Base-by-base conservation (phyloP, 2,888 invertebrate genomes). In the Morpho achilles region DNA sequence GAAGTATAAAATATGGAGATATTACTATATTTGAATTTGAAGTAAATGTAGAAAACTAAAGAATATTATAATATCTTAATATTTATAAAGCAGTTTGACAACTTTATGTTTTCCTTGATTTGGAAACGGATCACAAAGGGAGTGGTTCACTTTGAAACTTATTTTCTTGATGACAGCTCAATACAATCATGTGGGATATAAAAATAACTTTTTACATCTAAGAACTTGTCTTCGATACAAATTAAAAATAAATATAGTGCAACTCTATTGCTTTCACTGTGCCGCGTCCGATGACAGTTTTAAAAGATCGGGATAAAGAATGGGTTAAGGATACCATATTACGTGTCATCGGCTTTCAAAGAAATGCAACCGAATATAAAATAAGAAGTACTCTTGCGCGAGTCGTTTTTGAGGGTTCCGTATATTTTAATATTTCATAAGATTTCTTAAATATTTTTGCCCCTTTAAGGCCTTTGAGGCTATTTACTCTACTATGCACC, bases 241-340 rank as follows among this genome's bases (percentile, higher is more conserved):
- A 48, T 47, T 22, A 41, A 40, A 54, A 47, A 45, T 10, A 39
- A 43, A 40, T 39, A 53, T 9, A 40, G n/a, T 22, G 23, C 55
- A 22, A 8, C 43, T 55, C 55, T n/a, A 49, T 49, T 16, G 32
- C 55, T 55, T 55, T 55, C 49, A 3, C n/a, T 43, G 49, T 47
- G 49, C 41, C 52, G 32, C 41, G 50, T 52, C 55, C 61, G 73
- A 59, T 71, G 74, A 74, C 74, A 67, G 69, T 70, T 75, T 55
- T 74, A 70, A 74, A 69, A 70, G 69, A 69, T 69, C 53, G 48
- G 57, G 62, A 64, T 71, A 73, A 76, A 67, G 67, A 73, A 77
- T 73, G 75, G 67, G 65, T 68, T 67, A 62, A 69, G 70, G 70
- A 70, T 67, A 64, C 68, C 65, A 69, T 70, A 73, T 74, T 65